A percentile compares a stretch with the other conserved stretches of the same genome.
Conservation (phyloP, 2,113 vertebrate species). For the Pachypanchax playfairii region DNA sequence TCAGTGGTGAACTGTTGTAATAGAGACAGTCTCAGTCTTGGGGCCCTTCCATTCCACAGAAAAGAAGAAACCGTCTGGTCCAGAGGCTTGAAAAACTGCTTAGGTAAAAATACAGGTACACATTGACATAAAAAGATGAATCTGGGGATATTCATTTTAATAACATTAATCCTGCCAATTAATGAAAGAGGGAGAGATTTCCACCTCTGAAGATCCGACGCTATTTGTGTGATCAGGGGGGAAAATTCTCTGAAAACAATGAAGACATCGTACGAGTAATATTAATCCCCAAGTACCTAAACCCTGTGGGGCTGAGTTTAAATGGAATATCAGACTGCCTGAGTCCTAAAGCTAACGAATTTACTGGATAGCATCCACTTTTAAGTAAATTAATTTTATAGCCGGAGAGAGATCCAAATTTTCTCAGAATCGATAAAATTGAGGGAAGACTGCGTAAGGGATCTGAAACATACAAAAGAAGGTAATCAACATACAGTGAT, state of each 20-base stretch:
- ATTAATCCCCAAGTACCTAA: too few species aligned
- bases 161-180: too few species aligned
- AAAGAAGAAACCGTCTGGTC: not conserved
- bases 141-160: too few species aligned
- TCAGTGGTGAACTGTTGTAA: not conserved
- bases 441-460: not conserved
- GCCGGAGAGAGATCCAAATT: not conserved
- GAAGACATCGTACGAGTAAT: too few species aligned
- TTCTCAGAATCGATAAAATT: not conserved
- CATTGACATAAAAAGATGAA: too few species aligned
- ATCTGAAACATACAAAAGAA: not conserved
- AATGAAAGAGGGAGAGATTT: too few species aligned
- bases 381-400: not conserved
- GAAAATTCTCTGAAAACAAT: too few species aligned
- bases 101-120: not conserved
- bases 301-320: constrained; percentile 12
- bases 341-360: not conserved
- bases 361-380: not conserved
- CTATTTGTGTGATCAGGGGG: too few species aligned
- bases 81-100: not conserved
- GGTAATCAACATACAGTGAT: not conserved
- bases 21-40: not conserved
- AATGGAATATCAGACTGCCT: constrained; percentile 10
- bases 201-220: too few species aligned
- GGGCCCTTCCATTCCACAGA: not conserved